Base-by-base conservation (phyloP, 2,888 invertebrate species). In the Apodemia hepburni region DNA sequence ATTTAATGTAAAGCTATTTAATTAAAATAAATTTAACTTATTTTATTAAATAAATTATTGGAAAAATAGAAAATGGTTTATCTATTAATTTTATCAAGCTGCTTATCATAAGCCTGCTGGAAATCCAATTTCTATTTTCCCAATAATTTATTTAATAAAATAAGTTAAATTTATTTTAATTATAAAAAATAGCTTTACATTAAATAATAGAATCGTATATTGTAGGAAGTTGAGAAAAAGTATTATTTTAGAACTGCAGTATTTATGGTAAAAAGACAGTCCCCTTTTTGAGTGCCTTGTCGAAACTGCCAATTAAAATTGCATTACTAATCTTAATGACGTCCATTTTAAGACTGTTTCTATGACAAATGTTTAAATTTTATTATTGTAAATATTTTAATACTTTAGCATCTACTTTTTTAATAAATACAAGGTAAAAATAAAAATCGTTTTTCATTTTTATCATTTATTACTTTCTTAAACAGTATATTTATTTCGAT, bases 391-490 rank as follows among this genome's bases (percentile, higher is more conserved):
- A 57, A 57, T 57, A 57, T 29, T 27, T 51, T 51, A 47, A 22
- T 57, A 29, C 11, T 57, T 5, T 57, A 45, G 4, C 12, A 15
- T 12, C 42, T 8, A 47, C 5, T 8, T 47, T 47, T 47, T 7
- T 57, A 22, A 38, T 29, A 60, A 60, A 47, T 29, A n/a, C 29
- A 29, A 18, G 38, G 3, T 17, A 8, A 61, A 47, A 73, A 71
- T 71, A 71, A 74, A 74, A 73, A 66, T 61, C 68, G 64, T 65
- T 67, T 57, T 33, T 83, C 80, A 82, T 85, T 87, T 81, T 86
- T 88, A 88, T 89, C 81, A 87, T 91, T 90, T 90, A 89, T 88
- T 88, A 86, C 89, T 90, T 89, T 91, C 89, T 91, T 91, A 90
- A 90, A 87, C 88, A 85, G 84, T 87, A 88, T 85, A 86, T 87